Evolutionary conservation across 2,888 invertebrate genomes (phyloP), one percentile per base, ranked within the genome.

Genomic region (Rhingia campestris): DNA sequence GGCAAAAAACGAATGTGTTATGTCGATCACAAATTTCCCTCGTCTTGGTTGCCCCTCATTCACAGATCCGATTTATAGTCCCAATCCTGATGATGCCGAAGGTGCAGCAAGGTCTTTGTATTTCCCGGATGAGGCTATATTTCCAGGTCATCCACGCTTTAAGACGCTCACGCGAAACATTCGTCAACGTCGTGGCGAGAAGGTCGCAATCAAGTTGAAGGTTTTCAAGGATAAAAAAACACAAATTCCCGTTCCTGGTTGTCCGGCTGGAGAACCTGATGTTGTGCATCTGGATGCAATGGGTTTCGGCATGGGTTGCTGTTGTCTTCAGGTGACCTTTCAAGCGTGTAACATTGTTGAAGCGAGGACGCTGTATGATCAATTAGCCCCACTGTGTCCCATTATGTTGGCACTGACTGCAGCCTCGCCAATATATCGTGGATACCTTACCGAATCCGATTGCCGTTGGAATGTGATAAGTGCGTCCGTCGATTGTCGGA

Each of bases 271-370:
- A 0, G 93, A 94, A 88, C 96, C 96, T 0, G 97, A 99, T 92
- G 97, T 98, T 89, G 96, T 99, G 86, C 98, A 99, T 89, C 95
- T 99, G 95, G 99, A 99, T 92, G 97, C 98, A 0, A 99, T 99
- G 99, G 99, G 99, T 32, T 99, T 99, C 91, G 99, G 99, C 70
- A 99, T 99, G 99, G 99, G 99, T 37, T 98, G 98, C 91, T 98
- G 97, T 89, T 99, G 99, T 90, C 93, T 99, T 45, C 99, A 99
- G 91, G 93, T 98, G 72, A 98, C 98, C 59, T 99, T 99, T 93
- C 91, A 91, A 86, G 99, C 99, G 0, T 98, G 98, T 91, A 98
- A 98, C 91, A 98, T 99, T 86, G 94, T 94, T 53, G 99, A 99
- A 92, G 99, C 99, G 4, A 93, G 98, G 86, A 96, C 96, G 43